Percentiles rank a stretch among this genome's conserved stretches.
Evolutionary conservation across 2,113 vertebrate species (phyloP).

Genomic region (Caretta caretta): DNA sequence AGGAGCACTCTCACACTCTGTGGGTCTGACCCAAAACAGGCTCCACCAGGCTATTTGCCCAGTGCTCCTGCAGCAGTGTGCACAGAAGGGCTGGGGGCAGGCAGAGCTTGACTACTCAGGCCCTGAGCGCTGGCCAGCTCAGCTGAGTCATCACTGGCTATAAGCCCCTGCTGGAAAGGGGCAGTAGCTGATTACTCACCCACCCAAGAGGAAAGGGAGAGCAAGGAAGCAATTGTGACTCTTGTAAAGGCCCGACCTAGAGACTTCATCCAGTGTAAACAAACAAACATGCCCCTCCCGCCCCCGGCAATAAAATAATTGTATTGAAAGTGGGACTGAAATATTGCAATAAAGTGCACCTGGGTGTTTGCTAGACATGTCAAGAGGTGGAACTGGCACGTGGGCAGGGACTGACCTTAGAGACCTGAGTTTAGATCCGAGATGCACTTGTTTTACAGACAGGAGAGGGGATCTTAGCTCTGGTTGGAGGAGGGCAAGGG

Average conservation of each 20-base stretch:
- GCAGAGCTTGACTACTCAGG: background rate
- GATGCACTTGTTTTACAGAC: background rate
- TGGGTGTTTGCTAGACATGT: background rate
- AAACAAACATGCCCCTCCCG: too few species aligned
- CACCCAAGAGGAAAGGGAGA: background rate
- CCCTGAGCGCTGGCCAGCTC: too few species aligned
- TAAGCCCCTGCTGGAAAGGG: too few species aligned
- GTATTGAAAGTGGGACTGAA: background rate
- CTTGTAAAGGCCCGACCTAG: background rate
- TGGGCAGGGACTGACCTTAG: too few species aligned
- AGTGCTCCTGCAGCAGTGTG: background rate
- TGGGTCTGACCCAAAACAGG: background rate
- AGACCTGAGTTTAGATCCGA: background rate
- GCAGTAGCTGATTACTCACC: too few species aligned
- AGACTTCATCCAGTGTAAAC: background rate
- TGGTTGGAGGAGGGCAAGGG: background rate
- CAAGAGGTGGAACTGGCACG: background rate
- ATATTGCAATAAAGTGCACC: background rate
- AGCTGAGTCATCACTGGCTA: too few species aligned
- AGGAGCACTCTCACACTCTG: background rate
- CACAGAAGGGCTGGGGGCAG: background rate
- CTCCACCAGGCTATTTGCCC: background rate
- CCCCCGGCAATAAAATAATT: background rate
- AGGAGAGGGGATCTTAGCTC: background rate
- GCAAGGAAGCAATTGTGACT: background rate